Percentiles rank a stretch among this genome's conserved stretches.
Evolutionary conservation across 2,797 vertebrate species (phyloP).

Genomic region (Odontamblyopus rebecca): DNA sequence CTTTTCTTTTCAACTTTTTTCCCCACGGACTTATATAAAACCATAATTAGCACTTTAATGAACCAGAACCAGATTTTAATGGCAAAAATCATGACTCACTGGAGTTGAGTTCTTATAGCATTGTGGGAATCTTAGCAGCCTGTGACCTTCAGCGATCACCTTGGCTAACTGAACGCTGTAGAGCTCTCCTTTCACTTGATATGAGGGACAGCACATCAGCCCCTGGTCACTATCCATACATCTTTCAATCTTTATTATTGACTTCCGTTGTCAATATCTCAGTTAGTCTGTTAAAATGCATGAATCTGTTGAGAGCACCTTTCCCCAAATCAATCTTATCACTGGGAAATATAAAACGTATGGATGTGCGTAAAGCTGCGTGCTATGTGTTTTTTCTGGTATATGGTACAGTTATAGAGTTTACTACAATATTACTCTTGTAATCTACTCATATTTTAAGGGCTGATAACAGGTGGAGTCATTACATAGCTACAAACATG

Average conservation of each 20-base stretch:
- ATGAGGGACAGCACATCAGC: slow-evolving; percentile 9
- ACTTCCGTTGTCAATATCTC: slow-evolving; percentile 48
- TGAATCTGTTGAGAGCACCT: slow-evolving; percentile 18
- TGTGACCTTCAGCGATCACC: slow-evolving; percentile 50
- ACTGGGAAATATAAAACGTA: too few species aligned
- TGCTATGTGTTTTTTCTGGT: too few species aligned
- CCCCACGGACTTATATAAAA: too few species aligned
- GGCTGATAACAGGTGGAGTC: too few species aligned
- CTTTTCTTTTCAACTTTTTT: too few species aligned
- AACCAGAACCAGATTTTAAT: slow-evolving; percentile 39
- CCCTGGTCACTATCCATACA: slow-evolving; percentile 33
- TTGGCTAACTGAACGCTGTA: slow-evolving; percentile 51
- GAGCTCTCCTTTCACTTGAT: slow-evolving; percentile 22
- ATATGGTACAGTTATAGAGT: too few species aligned
- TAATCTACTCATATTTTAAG: too few species aligned
- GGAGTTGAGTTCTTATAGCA: slow-evolving; percentile 28
- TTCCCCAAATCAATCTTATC: too few species aligned
- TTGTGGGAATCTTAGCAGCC: slow-evolving; percentile 24
- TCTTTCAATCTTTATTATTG: slow-evolving; percentile 52
- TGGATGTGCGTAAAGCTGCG: too few species aligned
- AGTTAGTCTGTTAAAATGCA: slow-evolving; percentile 49
- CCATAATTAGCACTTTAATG: slow-evolving; percentile 15
- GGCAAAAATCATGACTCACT: slow-evolving; percentile 32
- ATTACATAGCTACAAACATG: too few species aligned
- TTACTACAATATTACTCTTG: too few species aligned